These are phyloP conservation scores for Dicaeum eximium DNA, from an alignment of 2,113 vertebrate species.

Conservation along the genomic window DNA sequence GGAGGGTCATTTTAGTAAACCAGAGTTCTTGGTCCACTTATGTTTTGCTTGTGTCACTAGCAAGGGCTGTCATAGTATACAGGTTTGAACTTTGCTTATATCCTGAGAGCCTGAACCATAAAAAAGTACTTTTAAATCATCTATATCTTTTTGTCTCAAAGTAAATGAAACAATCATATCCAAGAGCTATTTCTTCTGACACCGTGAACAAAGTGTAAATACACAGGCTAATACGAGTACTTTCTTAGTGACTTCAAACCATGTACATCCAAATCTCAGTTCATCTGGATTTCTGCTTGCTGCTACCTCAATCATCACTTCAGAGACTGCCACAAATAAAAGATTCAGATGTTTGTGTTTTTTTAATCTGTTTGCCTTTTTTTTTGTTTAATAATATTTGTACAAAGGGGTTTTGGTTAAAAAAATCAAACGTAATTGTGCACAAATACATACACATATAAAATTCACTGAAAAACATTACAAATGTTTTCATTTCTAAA, in stretches of 20 bases:
- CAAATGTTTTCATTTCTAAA: background rate
- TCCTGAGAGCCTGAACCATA: background rate
- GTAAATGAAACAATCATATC: background rate
- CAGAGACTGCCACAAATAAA: background rate
- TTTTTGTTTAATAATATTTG: background rate
- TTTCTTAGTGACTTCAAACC: background rate
- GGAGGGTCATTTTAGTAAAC: background rate
- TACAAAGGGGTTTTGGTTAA: background rate
- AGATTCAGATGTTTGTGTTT: background rate
- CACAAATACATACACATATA: background rate
- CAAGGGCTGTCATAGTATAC: background rate
- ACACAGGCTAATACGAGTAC: background rate
- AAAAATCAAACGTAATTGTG: background rate
- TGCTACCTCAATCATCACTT: background rate
- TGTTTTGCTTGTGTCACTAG: background rate
- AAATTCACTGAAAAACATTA: background rate
- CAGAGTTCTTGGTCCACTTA: background rate
- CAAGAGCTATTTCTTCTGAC: background rate
- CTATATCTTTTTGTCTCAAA: background rate
- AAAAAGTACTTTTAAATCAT: background rate
- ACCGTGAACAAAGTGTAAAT: background rate
- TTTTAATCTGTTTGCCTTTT: background rate
- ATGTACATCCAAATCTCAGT: background rate
- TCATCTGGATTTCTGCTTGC: background rate
- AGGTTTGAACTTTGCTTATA: background rate